Evolutionary conservation across 2,797 vertebrate genomes (phyloP).

Genomic region (Alca torda): DNA sequence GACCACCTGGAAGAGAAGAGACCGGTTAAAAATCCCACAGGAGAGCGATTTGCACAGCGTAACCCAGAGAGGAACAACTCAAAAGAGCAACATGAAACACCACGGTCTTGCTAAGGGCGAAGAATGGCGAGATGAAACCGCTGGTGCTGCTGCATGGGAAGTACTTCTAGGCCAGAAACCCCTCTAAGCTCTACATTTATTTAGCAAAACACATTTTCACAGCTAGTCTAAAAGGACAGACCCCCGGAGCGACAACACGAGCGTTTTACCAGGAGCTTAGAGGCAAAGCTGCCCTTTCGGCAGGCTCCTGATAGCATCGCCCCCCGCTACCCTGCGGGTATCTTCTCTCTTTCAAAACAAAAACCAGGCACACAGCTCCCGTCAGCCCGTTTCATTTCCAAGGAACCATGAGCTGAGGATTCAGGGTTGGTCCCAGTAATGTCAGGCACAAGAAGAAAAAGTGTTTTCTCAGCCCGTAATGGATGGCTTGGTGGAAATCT

Average conservation of each 20-base stretch:
- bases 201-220: background rate
- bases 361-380: background rate
- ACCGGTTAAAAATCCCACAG: background rate
- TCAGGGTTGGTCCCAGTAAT: background rate
- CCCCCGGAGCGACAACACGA: background rate
- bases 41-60: rapidly evolving
- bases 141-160: background rate
- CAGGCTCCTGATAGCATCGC: background rate
- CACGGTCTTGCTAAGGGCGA: background rate
- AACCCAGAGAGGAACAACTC: rapidly evolving
- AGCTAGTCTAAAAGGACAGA: background rate
- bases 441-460: background rate
- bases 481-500: constrained; percentile 27
- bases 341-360: background rate
- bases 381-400: background rate
- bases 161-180: background rate
- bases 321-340: background rate
- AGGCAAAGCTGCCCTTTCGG: background rate
- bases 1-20: constrained; percentile 82
- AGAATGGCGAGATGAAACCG: rapidly evolving
- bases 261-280: background rate
- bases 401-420: background rate
- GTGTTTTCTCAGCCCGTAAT: background rate
- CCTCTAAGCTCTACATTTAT: background rate
- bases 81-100: background rate